These are phyloP conservation scores for Melospiza georgiana DNA, from an alignment of 2,113 vertebrate species.

Conservation along the genomic window DNA sequence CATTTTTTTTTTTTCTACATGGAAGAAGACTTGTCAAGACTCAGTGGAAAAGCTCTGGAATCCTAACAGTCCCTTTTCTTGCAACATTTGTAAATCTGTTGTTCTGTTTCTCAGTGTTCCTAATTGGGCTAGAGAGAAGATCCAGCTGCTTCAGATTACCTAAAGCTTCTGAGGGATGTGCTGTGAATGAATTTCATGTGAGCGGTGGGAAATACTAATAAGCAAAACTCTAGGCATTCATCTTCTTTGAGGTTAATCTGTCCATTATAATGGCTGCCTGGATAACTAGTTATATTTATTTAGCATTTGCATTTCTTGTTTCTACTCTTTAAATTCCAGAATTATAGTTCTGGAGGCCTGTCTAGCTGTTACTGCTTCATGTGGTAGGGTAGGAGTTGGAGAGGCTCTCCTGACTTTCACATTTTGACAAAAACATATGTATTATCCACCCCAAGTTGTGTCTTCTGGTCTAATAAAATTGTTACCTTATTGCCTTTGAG, in stretches of 20 bases:
- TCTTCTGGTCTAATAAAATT: constrained; percentile 4
- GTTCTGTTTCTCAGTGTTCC: background rate
- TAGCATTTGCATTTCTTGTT: background rate
- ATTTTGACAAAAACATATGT: background rate
- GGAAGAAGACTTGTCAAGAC: background rate
- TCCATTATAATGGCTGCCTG: background rate
- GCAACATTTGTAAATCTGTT: background rate
- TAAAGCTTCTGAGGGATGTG: background rate
- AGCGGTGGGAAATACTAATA: background rate
- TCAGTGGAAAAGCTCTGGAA: background rate
- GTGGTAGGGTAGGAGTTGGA: background rate
- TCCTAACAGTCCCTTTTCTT: background rate
- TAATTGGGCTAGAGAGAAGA: background rate
- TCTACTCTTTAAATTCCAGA: background rate
- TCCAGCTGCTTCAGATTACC: background rate
- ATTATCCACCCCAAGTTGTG: background rate
- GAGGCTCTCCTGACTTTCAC: background rate
- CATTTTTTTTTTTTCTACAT: background rate
- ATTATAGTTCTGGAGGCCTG: background rate
- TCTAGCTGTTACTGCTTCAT: background rate
- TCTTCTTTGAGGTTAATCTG: background rate
- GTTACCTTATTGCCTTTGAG: background rate
- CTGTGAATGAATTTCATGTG: background rate
- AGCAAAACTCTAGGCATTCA: background rate
- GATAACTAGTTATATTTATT: background rate